These are phyloP conservation scores for Dermatemys mawii DNA, from an alignment of 2,113 vertebrate species.

Conservation along the genomic window DNA sequence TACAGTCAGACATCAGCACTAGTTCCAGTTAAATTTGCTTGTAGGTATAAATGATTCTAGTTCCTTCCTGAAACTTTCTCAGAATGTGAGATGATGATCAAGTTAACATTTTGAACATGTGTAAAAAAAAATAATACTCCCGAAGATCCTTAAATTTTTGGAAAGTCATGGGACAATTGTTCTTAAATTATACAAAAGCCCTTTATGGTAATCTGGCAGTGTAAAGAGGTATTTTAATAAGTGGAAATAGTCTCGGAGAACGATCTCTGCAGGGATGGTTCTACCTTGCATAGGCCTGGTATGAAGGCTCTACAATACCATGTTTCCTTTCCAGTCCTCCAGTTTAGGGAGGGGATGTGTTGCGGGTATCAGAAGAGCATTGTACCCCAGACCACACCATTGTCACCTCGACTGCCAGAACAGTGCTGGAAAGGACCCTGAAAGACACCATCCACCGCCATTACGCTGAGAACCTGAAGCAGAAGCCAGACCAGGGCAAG, in stretches of 20 bases:
- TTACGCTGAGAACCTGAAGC: no score
- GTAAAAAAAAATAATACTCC: accelerated
- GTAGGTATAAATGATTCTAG: accelerated
- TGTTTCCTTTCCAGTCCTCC: not conserved
- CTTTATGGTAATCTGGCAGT: not conserved
- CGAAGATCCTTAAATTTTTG: not conserved
- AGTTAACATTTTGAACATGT: not conserved
- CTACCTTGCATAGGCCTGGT: accelerated
- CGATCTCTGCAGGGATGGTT: not conserved
- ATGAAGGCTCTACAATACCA: not conserved
- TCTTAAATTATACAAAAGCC: not conserved
- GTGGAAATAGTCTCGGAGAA: not conserved
- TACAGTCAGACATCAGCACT: no score
- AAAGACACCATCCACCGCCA: no score
- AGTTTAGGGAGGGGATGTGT: not conserved
- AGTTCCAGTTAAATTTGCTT: not conserved
- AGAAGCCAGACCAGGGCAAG: no score
- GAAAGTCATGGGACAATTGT: accelerated
- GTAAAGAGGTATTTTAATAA: not conserved
- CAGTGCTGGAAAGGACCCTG: no score
- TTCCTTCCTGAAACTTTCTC: not conserved
- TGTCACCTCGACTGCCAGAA: no score
- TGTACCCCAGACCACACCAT: no score
- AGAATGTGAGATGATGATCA: accelerated
- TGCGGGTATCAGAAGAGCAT: not conserved